Base-by-base conservation (phyloP, 2,797 vertebrate genomes). In the Pogonophryne albipinna region DNA sequence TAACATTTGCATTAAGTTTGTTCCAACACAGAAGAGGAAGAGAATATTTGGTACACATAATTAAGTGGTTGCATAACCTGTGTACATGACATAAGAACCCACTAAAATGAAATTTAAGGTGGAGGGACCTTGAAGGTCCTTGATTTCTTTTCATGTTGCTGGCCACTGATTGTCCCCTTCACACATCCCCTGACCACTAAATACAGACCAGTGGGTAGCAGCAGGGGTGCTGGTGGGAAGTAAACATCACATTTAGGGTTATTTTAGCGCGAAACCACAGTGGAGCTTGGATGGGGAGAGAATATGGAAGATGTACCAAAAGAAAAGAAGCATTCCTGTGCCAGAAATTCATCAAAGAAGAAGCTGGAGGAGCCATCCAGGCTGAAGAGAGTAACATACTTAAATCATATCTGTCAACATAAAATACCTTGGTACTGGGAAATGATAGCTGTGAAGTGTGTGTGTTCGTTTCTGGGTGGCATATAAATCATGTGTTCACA, bases 151-250 rank as follows among this genome's bases (percentile, higher is more conserved):
- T 68, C 23, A 83, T 56, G 14, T 66, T 58, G 27, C 64, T 72
- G 57, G 51, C 79, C 82, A 57, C 71, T 66, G 81, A 87, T 62
- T 84, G 78, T 71, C 42, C 72, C 62, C 73, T 71, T 86, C 56
- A 31, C 85, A 89, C 76, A 17, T 76, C 52, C 82, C 80, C 74
- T 64, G 84, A 85, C 89, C 87, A 88, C 90, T 90, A 93, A 93
- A 80, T 79, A 89, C 56, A 87, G 75, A 79, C 42, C 6, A 59
- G 56, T 64, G 78, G 71, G 66, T 82, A 80, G 76, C 55, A 73
- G 77, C 71, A 65, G 41, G 53, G 49, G 69, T 66, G 72, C 57
- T 52, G 27, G 50, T 60, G 58, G 67, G 76, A 86, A 62, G 20
- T 72, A 75, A 85, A 74, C 59, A 83, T 60, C 4, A 11, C 67